Percentiles rank a stretch among this genome's conserved stretches.
These are phyloP conservation scores for Esox niger DNA, from an alignment of 2,113 vertebrate species.

Conservation along the genomic window DNA sequence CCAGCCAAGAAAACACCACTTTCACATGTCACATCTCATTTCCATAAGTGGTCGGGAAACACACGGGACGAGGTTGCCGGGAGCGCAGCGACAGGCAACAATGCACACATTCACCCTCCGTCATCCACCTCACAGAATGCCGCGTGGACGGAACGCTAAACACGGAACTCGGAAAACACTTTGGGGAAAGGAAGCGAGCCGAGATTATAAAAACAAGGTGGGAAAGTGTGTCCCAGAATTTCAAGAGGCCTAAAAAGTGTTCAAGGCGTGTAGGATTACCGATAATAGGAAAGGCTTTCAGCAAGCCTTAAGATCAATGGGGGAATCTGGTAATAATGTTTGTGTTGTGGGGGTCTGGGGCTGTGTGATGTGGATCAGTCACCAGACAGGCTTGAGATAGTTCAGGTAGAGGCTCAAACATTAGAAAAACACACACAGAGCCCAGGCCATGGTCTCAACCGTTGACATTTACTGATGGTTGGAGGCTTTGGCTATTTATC, in stretches of 20 bases:
- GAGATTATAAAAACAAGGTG: constrained; percentile 22
- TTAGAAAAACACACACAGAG: neutral
- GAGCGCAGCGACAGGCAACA: constrained; percentile 44
- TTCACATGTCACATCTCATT: constrained; percentile 73
- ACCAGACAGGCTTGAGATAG: constrained; percentile 29
- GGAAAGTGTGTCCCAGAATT: constrained; percentile 45
- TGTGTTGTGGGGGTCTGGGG: constrained; percentile 48
- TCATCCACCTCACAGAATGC: neutral
- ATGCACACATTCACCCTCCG: constrained; percentile 47
- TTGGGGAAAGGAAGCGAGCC: constrained; percentile 3
- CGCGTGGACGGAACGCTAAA: neutral
- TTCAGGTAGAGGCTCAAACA: neutral
- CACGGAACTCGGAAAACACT: neutral
- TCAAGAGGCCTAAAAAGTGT: neutral
- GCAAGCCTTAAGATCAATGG: constrained; percentile 53
- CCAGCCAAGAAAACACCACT: constrained; percentile 57
- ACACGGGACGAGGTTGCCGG: constrained; percentile 23
- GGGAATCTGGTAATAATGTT: constrained; percentile 28
- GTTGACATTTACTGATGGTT: too few relatives aligned
- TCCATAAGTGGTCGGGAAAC: constrained; percentile 37
- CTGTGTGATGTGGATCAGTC: constrained; percentile 43
- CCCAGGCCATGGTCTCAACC: neutral
- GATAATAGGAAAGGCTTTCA: constrained; percentile 51
- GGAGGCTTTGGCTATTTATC: neutral
- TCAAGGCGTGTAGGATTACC: constrained; percentile 45